phyloP scores from a whole-genome alignment of 30 jellyfish, hydroid and myxozoan genomes.

The Turritopsis dohrnii region DNA sequence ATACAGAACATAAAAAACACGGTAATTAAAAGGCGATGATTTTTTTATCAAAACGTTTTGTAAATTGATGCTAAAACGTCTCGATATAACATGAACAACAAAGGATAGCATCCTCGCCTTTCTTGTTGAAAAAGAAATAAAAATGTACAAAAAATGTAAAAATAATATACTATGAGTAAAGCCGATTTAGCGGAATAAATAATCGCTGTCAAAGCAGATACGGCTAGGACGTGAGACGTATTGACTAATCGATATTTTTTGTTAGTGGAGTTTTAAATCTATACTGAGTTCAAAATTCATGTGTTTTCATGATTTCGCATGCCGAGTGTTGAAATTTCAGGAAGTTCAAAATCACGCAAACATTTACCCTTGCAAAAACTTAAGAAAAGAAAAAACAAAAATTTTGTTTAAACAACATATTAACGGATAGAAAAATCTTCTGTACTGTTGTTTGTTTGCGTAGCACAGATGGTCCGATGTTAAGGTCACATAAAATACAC shows the following conservation, averaged over 20 bases:
- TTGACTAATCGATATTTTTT: neutral
- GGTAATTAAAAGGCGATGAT: neutral
- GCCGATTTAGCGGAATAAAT: neutral
- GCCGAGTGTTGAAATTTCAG: neutral
- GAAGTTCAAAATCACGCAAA: neutral
- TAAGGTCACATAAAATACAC: neutral
- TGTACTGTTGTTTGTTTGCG: neutral
- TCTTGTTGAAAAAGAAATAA: neutral
- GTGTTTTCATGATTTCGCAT: neutral
- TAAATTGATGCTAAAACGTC: neutral
- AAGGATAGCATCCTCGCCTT: neutral
- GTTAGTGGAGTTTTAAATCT: neutral
- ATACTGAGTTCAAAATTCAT: no score
- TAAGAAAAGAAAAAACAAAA: neutral
- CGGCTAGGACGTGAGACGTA: neutral
- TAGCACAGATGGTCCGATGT: constrained; percentile 3
- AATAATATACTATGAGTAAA: neutral
- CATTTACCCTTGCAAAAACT: neutral
- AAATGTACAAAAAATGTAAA: neutral
- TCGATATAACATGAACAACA: neutral
- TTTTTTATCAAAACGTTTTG: neutral
- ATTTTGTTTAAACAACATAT: neutral
- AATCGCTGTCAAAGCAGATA: neutral
- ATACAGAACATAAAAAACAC: neutral
- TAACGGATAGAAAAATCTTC: neutral